Evolutionary conservation across 2,888 invertebrate species (phyloP), one percentile per base, ranked within the genome.

Genomic region (Dynastes tityus): DNA sequence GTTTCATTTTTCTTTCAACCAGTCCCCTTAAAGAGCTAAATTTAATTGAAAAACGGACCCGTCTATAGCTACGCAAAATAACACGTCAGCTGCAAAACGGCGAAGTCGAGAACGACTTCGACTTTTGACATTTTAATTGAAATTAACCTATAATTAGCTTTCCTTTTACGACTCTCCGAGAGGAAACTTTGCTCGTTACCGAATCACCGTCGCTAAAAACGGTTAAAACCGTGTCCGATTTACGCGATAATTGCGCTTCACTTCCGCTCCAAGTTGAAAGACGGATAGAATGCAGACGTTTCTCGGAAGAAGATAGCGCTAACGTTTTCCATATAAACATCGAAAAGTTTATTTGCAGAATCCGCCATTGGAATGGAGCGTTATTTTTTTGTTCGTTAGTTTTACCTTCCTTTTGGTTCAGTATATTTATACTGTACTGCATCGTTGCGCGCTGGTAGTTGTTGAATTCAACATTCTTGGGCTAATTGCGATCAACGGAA

Each of bases 101-200:
- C 55, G 45, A 58, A 55, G n/a, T 40, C 16, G 37, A 32, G 32
- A 22, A 9, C 22, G 22, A 22, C 55, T 58, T 58, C 27, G 9
- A 22, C 55, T 2, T 58, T 51, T 68, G 68, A 68, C 73, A 29
- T 61, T 74, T 61, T 74, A 74, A 74, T 61, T 40, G 73, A 61
- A 61, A 74, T 74, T 74, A 74, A 63, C 73, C 73, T 61, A 74
- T 74, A 61, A 74, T 74, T 74, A 74, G 61, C 45, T 73, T 61
- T 58, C 73, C 58, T 73, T 73, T 73, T 61, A 63, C 73, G 63
- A 74, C 61, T 49, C 29, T 32, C 61, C 9, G 51, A 45, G 53
- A 73, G 45, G 61, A 61, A 74, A 74, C 73, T 74, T 74, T 74
- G 61, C 61, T 74, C 73, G 45, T 74, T 74, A 74, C 49, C 27